phyloP scores from a whole-genome alignment of 1,140 invertebrate genomes.

The Ericerus pela region DNA sequence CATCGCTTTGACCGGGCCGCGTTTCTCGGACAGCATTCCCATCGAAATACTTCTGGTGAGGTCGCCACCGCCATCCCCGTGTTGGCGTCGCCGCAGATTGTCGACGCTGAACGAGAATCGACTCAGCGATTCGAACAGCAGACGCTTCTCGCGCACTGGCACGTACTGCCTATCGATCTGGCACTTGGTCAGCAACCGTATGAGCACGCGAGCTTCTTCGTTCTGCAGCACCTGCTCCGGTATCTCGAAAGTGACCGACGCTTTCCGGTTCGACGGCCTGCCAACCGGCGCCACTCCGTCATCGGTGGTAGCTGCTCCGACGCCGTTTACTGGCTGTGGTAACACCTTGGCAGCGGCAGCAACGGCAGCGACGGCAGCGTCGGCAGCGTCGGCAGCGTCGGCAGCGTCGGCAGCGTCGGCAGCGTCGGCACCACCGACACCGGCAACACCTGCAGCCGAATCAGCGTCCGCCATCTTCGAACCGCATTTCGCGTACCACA shows the following conservation, averaged over 20 bases:
- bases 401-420: no score
- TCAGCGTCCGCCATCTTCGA: no score
- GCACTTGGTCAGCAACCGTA: neutral
- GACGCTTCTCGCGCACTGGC: neutral
- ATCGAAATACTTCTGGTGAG: neutral
- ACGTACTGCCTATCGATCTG: conserved; percentile 1
- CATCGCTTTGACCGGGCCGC: neutral
- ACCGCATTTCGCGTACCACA: no score
- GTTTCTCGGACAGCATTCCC: neutral
- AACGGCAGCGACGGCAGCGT: no score
- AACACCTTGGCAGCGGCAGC: no score
- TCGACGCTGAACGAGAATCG: neutral
- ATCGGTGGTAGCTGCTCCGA: no score
- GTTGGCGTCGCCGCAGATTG: neutral
- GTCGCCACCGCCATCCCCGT: neutral
- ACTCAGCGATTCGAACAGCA: neutral
- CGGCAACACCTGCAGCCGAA: no score
- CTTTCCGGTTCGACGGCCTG: neutral
- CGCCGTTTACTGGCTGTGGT: no score
- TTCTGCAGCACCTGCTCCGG: neutral
- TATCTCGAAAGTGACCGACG: neutral
- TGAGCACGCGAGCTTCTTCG: neutral
- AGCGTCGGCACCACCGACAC: no score
- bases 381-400: no score
- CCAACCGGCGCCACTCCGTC: no score